A percentile compares a stretch with the other conserved stretches of the same genome.
Evolutionary conservation across 2,797 vertebrate species (phyloP).

Genomic region (Sebastes steindachneri): DNA sequence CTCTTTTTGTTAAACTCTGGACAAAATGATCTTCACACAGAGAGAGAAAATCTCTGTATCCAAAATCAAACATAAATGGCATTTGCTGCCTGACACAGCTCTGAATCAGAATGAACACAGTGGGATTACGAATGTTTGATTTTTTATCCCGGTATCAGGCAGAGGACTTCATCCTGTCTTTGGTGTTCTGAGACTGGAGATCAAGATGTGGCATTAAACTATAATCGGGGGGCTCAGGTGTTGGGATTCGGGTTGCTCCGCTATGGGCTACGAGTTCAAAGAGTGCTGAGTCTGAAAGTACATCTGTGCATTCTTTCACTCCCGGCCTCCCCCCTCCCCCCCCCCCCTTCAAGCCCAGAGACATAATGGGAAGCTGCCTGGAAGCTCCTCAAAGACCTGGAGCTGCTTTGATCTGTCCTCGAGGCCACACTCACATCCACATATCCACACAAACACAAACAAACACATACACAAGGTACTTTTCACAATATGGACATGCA

Average conservation of each 20-base stretch:
- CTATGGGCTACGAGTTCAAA: conserved; percentile 63
- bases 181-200: conserved; percentile 63
- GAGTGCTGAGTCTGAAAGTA: conserved; percentile 48
- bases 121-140: conserved; percentile 63
- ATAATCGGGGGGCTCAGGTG: conserved; percentile 71
- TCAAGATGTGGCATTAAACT: conserved; percentile 68
- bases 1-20: conserved; percentile 23
- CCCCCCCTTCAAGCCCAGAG: conserved; percentile 8
- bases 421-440: conserved; percentile 47
- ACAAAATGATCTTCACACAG: conserved; percentile 17
- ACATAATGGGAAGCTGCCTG: conserved; percentile 62
- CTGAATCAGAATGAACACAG: conserved; percentile 40
- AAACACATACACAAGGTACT: not conserved
- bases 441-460: conserved; percentile 2
- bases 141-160: conserved; percentile 48
- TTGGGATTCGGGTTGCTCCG: conserved; percentile 49
- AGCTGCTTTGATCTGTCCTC: conserved; percentile 71
- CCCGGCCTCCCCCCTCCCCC: not conserved
- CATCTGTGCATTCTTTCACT: conserved; percentile 73
- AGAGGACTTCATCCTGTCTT: conserved; percentile 51
- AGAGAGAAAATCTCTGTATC: conserved; percentile 26
- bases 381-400: conserved; percentile 74
- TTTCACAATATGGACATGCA: not conserved
- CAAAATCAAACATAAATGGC: conserved; percentile 37
- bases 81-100: conserved; percentile 42